Base-by-base conservation (phyloP, 2,888 invertebrate genomes). In the Drosophila merina region DNA sequence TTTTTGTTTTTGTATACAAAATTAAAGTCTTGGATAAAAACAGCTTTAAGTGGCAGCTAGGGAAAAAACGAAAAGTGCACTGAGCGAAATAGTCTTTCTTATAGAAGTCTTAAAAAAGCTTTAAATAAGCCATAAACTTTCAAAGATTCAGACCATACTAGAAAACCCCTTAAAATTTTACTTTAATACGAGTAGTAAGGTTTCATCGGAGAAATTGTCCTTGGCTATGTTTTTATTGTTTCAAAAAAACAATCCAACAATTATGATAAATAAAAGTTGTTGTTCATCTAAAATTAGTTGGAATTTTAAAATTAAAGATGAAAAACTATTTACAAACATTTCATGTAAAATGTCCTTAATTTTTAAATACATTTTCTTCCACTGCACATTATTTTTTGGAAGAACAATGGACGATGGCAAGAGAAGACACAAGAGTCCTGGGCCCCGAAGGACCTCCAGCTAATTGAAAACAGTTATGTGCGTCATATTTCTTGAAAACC, bases 381-480 rank as follows among this genome's bases (percentile, higher is more conserved):
- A 42, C 44, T 50, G 33, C 9, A 33, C 6, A 14, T 12, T 57
- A 49, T 44, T 44, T 44, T 44, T 9, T 4, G 44, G 5, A 44
- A 8, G 28, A 45, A 26, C 49, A 47, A n/a, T 12, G 47, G 30
- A 38, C 54, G 14, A 30, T 14, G 8, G 33, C 26, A 36, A 9
- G 14, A 8, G 51, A 51, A 54, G 52, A 60, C 44, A 48, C 52
- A 48, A 47, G 42, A 57, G 54, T 60, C 55, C 59, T 47, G 48
- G 69, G 26, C 50, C 55, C 55, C 63, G 25, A 8, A 62, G 72
- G 62, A 72, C 71, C 62, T 52, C 55, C 30, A 52, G 74, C 77
- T 82, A 81, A 85, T 87, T 87, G 81, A 81, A 78, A 78, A 72
- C 68, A 66, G 69, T 73, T 75, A 68, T 66, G 74, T 62, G 63